Conservation (phyloP, 2,797 vertebrate genomes). For the Sebastolobus altivelis region DNA sequence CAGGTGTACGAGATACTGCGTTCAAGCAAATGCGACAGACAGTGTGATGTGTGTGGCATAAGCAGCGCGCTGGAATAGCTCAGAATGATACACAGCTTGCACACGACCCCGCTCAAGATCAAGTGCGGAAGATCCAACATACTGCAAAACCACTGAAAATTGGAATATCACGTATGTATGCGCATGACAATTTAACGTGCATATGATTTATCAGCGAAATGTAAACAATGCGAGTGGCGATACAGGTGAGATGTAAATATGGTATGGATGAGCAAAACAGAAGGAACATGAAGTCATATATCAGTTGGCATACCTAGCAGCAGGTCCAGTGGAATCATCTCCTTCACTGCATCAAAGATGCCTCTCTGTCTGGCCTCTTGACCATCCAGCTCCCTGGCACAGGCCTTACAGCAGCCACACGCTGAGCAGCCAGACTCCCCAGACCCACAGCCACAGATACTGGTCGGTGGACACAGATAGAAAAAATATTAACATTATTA, state of each 20-base stretch:
- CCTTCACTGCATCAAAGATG: constrained; percentile 99
- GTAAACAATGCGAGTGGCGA: constrained; percentile 14
- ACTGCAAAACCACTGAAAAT: not conserved
- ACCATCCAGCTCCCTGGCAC: constrained; percentile 96
- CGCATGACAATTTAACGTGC: constrained; percentile 24
- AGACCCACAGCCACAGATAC: constrained; percentile 98
- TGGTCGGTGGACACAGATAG: constrained; percentile 60
- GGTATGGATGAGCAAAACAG: constrained; percentile 16
- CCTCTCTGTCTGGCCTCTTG: constrained; percentile 98
- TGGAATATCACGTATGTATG: not conserved
- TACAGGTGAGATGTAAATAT: constrained; percentile 27
- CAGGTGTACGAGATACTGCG: constrained; percentile 21
- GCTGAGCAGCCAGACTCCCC: constrained; percentile 98
- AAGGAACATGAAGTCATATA: not conserved
- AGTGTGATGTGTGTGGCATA: constrained; percentile 25
- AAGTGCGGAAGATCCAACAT: not conserved
- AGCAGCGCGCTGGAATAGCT: constrained; percentile 26
- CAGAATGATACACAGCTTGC: constrained; percentile 9
- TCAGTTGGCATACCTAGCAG: constrained; percentile 90
- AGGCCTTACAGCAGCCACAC: constrained; percentile 98
- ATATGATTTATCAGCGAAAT: constrained; percentile 4
- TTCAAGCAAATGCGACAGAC: constrained; percentile 54
- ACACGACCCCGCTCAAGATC: not conserved
- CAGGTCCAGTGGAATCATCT: constrained; percentile 99
- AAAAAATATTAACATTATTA: not conserved